Base-by-base conservation (phyloP, 2,888 invertebrate genomes). In the Mythimna pallens region DNA sequence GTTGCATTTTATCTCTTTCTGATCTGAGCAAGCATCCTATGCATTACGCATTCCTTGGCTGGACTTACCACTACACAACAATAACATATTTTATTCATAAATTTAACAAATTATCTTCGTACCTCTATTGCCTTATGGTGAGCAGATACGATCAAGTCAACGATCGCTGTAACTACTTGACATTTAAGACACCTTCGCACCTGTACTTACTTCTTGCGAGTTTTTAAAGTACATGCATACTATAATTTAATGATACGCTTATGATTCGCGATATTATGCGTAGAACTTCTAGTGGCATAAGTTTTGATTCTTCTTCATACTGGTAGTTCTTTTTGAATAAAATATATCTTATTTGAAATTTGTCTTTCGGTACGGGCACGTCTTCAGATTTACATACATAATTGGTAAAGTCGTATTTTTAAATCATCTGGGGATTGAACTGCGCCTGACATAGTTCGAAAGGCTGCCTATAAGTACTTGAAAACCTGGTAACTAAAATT, bases 111-210 rank as follows among this genome's bases (percentile, higher is more conserved):
- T 67, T 47, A 34, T 47, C 20, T 65, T 55, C 9, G 25, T 17
- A 54, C 52, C 12, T 64, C 47, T 40, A 25, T 61, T 47, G 20
- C 50, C 50, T 59, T 74, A 65, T 66, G 78, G 61, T 65, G 57
- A 61, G 66, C 7, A 71, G 71, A 81, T 71, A 80, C 20, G 36
- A 63, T 65, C 69, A 65, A 75, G 80, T 80, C 69, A 75, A 79
- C 47, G 80, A 80, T 75, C 80, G 30, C 70, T 62, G 36, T 75
- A 59, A 80, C 47, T 20, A 36, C 75, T 78, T 78, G 78, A 80
- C 78, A 78, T 78, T 78, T 78, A 78, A 80, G n/a, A 80, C 58
- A 75, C 78, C 76, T 63, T 78, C 63, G 76, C 78, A 78, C 80
- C 70, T 78, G 80, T 80, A 78, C 14, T 65, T 73, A 79, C 12